Evolutionary conservation across 2,888 invertebrate genomes (phyloP), one percentile per base, ranked within the genome.

Genomic region (Microchrysa polita): DNA sequence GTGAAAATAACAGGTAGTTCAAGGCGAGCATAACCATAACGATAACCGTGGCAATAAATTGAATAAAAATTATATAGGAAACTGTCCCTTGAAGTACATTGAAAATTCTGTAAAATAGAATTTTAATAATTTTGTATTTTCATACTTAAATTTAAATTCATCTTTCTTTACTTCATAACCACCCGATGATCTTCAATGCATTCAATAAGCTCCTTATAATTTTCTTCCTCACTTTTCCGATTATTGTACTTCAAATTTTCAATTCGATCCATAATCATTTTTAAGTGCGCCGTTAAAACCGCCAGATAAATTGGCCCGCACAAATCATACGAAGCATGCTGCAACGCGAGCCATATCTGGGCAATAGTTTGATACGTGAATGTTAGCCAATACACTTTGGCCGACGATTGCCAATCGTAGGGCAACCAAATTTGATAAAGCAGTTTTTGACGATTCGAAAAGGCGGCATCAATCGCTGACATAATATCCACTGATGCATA

Each of bases 391-490:
- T 69, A 69, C 2, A 34, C 34, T 5, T 22, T 22, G 2, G 55
- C 69, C 9, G 18, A 55, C 4, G 55, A 18, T 57, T 27, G 20
- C 57, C 55, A 69, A 22, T 69, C 57, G 20, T 69, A 69, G 1
- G 69, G 69, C 16, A 27, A 57, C 69, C 69, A 69, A 57, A 55
- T 55, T 20, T 69, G 55, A 22, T 22, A 69, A n/a, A 55, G 40
- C 14, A 69, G 14, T 20, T 34, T 16, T 16, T 55, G 0, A 14
- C 40, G 27, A 1, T 69, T 55, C 9, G 69, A 69, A 42, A 69
- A 55, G 14, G 40, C 69, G 0, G 69, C 69, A 40, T 20, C 40
- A 5, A 69, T 9, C 2, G 40, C 55, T 16, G 69, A 34, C 40
- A 57, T 40, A 5, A 69, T n/a, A 42, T 55, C 69, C 1, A 69